Base-by-base conservation (phyloP, 2,888 invertebrate genomes). In the Plagodis pulveraria region DNA sequence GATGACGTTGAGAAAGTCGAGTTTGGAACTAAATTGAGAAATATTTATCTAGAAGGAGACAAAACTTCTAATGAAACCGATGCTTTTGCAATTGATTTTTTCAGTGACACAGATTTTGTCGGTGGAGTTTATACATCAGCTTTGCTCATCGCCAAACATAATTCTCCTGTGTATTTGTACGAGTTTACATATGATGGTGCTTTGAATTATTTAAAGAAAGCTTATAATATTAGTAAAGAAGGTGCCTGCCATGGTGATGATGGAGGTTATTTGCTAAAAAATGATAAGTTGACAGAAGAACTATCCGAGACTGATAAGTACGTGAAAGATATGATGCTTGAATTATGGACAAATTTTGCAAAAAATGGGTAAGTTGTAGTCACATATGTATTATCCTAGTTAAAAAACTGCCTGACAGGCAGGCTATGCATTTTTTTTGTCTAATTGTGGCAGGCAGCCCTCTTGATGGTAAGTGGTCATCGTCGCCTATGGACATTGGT, bases 281-380 rank as follows among this genome's bases (percentile, higher is more conserved):
- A 72, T 46, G 63, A 69, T 4, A 65, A 77, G 32, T 65, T 89
- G 1, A 72, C 72, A 0, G 75, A 71, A 6, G 66, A 79, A 40
- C 62, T 83, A 8, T 74, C 78, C 10, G 76, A 80, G 35, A 78
- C 76, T 5, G 92, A 90, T 66, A 74, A 70, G 62, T 58, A 84
- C 32, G 84, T 94, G 7, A 81, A 91, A 6, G 78, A 89, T 33
- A 83, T 86, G 34, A 80, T 95, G 72, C 84, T 91, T n/a, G 77
- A 84, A 22, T 80, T 95, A 81, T 95, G 95, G 95, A 93, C 94
- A 0, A 94, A 95, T 70, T 95, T 95, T 77, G 95, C 95, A 0
- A 94, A 93, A 73, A 80, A 79, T 70, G 91, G 94, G 87, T 94
- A 75, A 81, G 86, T 0, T 42, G 12, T n/a, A n/a, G n/a, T n/a